Conservation (phyloP, 1,140 invertebrate genomes). For the Paralvinella palmiformis region DNA sequence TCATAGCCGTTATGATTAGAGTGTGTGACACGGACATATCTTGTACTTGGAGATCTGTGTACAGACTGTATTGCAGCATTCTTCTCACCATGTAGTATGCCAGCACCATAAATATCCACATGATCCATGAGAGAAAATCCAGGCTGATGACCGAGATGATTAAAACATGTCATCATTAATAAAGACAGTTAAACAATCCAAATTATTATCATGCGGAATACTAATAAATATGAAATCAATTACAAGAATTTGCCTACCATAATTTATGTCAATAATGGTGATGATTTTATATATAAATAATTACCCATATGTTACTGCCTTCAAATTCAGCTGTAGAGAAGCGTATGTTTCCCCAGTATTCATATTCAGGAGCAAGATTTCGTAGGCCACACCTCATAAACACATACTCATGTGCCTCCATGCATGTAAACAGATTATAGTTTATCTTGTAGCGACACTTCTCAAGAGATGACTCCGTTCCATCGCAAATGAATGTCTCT, state of each 20-base stretch:
- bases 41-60: slow-evolving; percentile 69
- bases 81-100: slow-evolving; percentile 91
- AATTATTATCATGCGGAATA: slow-evolving; percentile 27
- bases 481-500: slow-evolving; percentile 76
- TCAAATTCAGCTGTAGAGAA: slow-evolving; percentile 87
- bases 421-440: slow-evolving; percentile 63
- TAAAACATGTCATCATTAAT: too few relatives aligned
- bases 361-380: slow-evolving; percentile 61
- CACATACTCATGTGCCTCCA: slow-evolving; percentile 69
- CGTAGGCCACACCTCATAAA: slow-evolving; percentile 86
- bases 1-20: slow-evolving; percentile 89
- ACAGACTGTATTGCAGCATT: slow-evolving; percentile 73
- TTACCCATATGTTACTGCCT: slow-evolving; percentile 58
- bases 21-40: slow-evolving; percentile 73
- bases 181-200: too few relatives aligned
- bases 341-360: slow-evolving; percentile 95
- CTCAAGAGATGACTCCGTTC: slow-evolving; percentile 64
- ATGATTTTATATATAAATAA: slow-evolving; percentile 72
- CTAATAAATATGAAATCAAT: slow-evolving; percentile 50
- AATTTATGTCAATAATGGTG: too few relatives aligned
- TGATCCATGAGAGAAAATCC: slow-evolving; percentile 66
- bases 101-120: slow-evolving; percentile 88
- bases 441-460: slow-evolving; percentile 55
- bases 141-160: too few relatives aligned
- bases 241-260: too few relatives aligned